Evolutionary conservation across 2,113 vertebrate species (phyloP).

Genomic region (Cepphus grylle): DNA sequence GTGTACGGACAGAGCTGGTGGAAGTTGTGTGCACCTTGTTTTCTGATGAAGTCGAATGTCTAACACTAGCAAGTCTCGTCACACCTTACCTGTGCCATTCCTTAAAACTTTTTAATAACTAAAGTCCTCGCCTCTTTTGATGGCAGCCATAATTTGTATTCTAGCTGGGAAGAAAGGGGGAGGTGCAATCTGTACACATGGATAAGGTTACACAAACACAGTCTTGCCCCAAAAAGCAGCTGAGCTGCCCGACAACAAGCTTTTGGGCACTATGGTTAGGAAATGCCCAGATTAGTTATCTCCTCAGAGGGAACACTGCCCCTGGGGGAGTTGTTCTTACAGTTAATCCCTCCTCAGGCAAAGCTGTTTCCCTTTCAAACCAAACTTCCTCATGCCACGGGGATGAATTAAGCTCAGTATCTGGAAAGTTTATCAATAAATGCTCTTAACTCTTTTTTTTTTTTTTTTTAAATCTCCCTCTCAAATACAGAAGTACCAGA

Average conservation of each 20-base stretch:
- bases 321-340: not conserved
- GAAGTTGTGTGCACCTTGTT: not conserved
- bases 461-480: not conserved
- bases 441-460: not conserved
- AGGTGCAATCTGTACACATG: not conserved
- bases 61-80: not conserved
- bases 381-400: accelerated
- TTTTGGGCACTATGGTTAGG: not conserved
- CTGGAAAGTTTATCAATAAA: not conserved
- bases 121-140: not conserved
- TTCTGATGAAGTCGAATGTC: not conserved
- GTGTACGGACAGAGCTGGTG: not conserved
- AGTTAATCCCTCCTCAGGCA: not conserved
- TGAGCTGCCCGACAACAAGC: not conserved
- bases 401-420: not conserved
- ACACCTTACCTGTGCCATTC: not conserved
- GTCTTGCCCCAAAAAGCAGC: not conserved
- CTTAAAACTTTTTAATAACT: not conserved
- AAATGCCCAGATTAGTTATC: not conserved
- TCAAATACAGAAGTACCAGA: not conserved
- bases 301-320: not conserved
- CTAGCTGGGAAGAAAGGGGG: not conserved
- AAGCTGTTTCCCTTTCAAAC: not conserved
- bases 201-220: not conserved
- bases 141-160: not conserved